Evolutionary conservation across 2,113 vertebrate genomes (phyloP).

Genomic region (Lampris megalopsis): DNA sequence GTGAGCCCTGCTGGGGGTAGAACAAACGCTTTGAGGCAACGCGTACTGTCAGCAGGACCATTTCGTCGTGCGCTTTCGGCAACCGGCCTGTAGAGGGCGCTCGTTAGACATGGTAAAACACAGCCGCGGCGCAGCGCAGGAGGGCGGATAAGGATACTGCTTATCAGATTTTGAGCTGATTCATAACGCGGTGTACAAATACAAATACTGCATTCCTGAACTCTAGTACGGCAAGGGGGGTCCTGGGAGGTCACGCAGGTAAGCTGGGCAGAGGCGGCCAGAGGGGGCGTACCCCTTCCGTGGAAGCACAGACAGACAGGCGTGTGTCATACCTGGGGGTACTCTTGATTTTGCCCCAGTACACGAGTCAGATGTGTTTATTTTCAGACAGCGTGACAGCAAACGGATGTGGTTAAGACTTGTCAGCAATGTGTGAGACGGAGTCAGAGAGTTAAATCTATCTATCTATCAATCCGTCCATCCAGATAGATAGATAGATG

Average conservation of each 20-base stretch:
- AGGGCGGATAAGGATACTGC: neutral
- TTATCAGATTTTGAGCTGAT: neutral
- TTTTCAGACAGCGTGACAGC: neutral
- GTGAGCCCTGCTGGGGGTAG: neutral
- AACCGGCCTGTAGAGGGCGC: conserved; percentile 64
- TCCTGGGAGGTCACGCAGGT: no score
- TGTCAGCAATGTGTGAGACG: neutral
- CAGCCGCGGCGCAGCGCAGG: neutral
- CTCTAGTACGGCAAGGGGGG: neutral
- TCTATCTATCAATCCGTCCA: no score
- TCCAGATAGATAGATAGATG: no score
- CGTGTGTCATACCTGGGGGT: no score
- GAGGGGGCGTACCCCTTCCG: no score
- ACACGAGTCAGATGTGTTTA: neutral
- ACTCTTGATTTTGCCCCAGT: neutral
- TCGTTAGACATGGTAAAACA: conserved; percentile 26
- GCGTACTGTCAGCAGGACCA: neutral
- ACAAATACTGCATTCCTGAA: neutral
- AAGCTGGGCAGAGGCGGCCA: no score
- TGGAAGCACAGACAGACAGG: no score
- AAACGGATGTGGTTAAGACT: neutral
- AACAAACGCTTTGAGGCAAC: neutral
- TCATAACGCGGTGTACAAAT: neutral
- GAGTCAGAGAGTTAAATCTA: neutral
- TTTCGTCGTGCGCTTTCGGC: conserved; percentile 33